Conservation (phyloP, 2,113 vertebrate genomes). For the Coptodon bakossiorum region DNA sequence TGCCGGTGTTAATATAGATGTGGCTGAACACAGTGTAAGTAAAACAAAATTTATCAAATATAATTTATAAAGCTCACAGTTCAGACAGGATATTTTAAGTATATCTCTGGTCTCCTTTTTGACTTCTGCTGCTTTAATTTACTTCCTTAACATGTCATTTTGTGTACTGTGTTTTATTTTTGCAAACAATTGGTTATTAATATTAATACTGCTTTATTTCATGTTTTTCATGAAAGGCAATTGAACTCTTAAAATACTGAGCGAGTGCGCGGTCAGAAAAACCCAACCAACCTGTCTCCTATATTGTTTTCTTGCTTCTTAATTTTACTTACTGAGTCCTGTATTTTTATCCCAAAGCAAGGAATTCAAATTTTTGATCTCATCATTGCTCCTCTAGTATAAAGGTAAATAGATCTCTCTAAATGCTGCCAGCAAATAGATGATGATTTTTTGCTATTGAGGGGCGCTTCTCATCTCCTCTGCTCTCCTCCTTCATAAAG, state of each 20-base stretch:
- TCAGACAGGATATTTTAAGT: background rate
- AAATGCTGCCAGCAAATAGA: slow-evolving; percentile 15
- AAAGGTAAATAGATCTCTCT: slow-evolving; percentile 30
- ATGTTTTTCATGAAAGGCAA: background rate
- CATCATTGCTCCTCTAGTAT: background rate
- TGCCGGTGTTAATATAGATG: background rate
- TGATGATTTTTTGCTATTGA: slow-evolving; percentile 42
- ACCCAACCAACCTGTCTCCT: background rate
- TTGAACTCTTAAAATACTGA: background rate
- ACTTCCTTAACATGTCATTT: background rate
- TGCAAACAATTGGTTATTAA: background rate
- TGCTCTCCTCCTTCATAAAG: slow-evolving; percentile 61
- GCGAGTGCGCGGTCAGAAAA: background rate
- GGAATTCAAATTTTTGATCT: background rate
- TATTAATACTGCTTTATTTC: background rate
- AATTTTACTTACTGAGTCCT: background rate
- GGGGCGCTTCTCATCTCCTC: slow-evolving; percentile 13
- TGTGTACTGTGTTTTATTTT: background rate
- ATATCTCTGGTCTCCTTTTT: background rate
- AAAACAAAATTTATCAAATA: background rate
- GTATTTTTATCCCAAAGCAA: slow-evolving; percentile 4
- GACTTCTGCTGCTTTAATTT: background rate
- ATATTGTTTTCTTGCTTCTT: background rate
- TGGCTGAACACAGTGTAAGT: background rate
- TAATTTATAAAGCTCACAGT: background rate